Evolutionary conservation across 2,797 vertebrate genomes (phyloP).

Genomic region (Scyliorhinus canicula): DNA sequence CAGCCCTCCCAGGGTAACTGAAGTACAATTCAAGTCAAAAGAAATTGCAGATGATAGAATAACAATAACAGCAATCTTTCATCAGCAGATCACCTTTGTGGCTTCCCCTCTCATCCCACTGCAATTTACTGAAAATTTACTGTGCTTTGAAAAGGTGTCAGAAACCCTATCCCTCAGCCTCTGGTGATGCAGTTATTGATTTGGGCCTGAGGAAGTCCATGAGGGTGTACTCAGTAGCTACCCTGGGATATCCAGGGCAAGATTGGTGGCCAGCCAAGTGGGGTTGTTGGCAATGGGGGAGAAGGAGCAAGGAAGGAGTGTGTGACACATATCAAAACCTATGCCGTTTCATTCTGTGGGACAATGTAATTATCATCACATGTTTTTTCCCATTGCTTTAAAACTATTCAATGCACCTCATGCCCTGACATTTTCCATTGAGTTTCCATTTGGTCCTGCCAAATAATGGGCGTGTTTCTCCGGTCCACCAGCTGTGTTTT

Average conservation of each 20-base stretch:
- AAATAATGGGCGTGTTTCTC: no score
- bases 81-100: not conserved
- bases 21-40: not conserved
- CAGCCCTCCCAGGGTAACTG: not conserved
- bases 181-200: not conserved
- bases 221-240: not conserved
- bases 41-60: not conserved
- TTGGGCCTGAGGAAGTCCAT: not conserved
- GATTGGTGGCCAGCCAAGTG: not conserved
- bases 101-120: not conserved
- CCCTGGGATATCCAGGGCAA: no score
- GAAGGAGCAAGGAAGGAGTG: not conserved
- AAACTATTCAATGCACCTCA: not conserved
- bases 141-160: not conserved
- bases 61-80: not conserved
- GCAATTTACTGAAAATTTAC: not conserved
- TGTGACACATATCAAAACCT: not conserved
- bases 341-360: not conserved
- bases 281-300: no score
- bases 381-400: not conserved
- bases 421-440: not conserved
- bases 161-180: not conserved
- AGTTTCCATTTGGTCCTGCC: not conserved
- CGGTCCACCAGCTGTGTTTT: no score
- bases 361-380: not conserved